Base-by-base conservation (phyloP, 2,888 invertebrate species). In the Holacanthella duospinosa region DNA sequence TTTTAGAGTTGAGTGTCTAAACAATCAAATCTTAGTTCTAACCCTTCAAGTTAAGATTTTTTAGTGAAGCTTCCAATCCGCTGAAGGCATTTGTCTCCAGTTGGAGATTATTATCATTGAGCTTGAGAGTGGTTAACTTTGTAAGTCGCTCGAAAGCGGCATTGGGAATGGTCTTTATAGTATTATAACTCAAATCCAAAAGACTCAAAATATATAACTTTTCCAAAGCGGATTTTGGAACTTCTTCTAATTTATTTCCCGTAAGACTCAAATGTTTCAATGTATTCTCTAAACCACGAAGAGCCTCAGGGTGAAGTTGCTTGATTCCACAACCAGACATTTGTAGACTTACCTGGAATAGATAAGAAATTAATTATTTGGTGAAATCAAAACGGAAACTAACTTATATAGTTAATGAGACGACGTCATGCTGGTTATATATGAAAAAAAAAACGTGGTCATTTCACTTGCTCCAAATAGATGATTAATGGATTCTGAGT, bases 1-100 rank as follows among this genome's bases (percentile, higher is more conserved):
- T 93, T 93, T 78, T 92, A 91, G 54, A 93, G 79, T 16, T 86
- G 86, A 63, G 80, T 83, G 74, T 92, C 91, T 64, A 93, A 21
- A n/a, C 16, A 36, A 16, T 48, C 21, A 48, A 48, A 48, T 9
- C 21, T 36, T 36, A 12, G 16, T 12, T 29, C 53, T 26, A 43
- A 29, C 90, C 91, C 80, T 93, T 93, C 43, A 93, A 79, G 76
- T 93, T 93, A 57, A 93, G 80, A 78, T 93, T 93, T 78, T 92
- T 92, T 54, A 93, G 79, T 16, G 86, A 86, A 63, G 80, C 83
- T 74, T 92, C 91, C 64, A 93, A 79, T 1, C 92, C 92, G n/a
- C 80, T 79, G 62, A 93, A 84, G 2, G 90, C 85, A 58, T 82
- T 83, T 0, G 82, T 74, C 29, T 69, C 68, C 67, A 93, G 76